phyloP scores from a whole-genome alignment of 2,888 invertebrate genomes.

The Invenusta paracnida region DNA sequence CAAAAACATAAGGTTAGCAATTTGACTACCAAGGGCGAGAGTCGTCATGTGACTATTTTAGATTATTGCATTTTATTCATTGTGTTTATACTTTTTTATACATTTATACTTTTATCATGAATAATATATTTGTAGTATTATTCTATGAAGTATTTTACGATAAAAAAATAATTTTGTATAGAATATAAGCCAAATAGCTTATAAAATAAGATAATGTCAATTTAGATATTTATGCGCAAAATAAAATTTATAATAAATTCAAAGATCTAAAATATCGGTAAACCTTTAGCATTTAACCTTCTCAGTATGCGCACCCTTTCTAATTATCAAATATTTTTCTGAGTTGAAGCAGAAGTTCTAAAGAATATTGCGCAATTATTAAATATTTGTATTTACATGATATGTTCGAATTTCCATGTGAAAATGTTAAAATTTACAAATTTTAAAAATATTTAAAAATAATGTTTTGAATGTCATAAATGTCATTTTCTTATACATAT shows the following conservation, averaged over 20 bases:
- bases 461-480: not conserved
- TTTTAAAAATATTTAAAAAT: no score
- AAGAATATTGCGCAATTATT: not conserved
- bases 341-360: not conserved
- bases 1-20: conserved; percentile 21
- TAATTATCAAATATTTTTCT: not conserved
- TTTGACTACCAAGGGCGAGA: not conserved
- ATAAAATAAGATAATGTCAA: not conserved
- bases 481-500: not conserved
- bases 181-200: not conserved
- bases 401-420: not conserved
- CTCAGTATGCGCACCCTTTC: not conserved
- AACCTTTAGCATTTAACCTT: not conserved
- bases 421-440: not conserved
- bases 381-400: not conserved
- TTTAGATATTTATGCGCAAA: not conserved
- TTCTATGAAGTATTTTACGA: not conserved
- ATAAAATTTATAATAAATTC: not conserved
- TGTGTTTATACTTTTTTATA: not conserved
- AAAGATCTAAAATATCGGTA: not conserved
- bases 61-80: not conserved
- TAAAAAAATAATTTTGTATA: not conserved
- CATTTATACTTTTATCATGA: not conserved
- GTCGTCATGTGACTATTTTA: not conserved
- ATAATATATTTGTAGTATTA: not conserved